phyloP scores from a whole-genome alignment of 1,140 invertebrate species.

The Micrasema longulum region DNA sequence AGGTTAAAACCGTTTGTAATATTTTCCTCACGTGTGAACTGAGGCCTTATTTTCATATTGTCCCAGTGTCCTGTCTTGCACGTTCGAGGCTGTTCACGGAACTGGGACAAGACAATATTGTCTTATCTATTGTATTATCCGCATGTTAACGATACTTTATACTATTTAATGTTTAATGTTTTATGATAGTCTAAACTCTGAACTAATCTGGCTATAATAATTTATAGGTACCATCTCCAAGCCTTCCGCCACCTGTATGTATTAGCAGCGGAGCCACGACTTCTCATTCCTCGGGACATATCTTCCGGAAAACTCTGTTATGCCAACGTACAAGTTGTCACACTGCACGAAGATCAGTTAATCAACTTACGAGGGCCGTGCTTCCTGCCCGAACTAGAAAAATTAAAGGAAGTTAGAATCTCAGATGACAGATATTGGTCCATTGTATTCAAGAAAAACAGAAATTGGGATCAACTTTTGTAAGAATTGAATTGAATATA shows the following conservation, averaged over 20 bases:
- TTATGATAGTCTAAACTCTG: too few species aligned
- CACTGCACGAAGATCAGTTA: constrained; percentile 64
- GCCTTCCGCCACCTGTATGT: constrained; percentile 96
- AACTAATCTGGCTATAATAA: too few species aligned
- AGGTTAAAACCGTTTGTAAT: too few species aligned
- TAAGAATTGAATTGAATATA: too few species aligned
- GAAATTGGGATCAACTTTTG: constrained; percentile 87
- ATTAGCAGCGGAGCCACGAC: constrained; percentile 87
- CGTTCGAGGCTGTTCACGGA: too few species aligned
- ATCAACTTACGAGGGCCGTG: constrained; percentile 82
- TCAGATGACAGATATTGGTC: constrained; percentile 90
- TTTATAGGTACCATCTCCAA: constrained; percentile 89
- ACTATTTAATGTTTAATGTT: too few species aligned
- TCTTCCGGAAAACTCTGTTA: constrained; percentile 84
- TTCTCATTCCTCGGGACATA: constrained; percentile 89
- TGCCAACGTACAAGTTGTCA: constrained; percentile 78
- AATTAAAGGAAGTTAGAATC: constrained; percentile 80
- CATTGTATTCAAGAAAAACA: constrained; percentile 81
- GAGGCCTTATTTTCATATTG: too few species aligned
- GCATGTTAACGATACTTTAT: too few species aligned
- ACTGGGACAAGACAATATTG: too few species aligned
- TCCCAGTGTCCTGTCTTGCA: too few species aligned
- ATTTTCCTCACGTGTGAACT: too few species aligned
- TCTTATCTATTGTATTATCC: too few species aligned
- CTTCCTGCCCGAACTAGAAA: constrained; percentile 85